Conservation (phyloP, 92 coral and sea anemone species). For the Zoanthus solanderi region DNA sequence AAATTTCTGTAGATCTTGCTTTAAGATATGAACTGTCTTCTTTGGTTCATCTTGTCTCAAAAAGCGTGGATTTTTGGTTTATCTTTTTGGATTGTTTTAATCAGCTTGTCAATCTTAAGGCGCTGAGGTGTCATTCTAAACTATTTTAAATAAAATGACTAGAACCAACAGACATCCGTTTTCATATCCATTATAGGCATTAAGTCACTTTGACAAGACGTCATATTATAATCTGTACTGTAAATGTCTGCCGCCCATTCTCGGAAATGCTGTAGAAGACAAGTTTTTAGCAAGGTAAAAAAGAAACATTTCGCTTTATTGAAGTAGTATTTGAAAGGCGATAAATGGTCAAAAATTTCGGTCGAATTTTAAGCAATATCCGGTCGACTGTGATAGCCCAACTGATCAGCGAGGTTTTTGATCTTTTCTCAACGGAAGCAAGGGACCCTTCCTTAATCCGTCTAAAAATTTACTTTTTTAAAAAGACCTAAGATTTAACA, state of each 20-base stretch:
- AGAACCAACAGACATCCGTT: constrained; percentile 42
- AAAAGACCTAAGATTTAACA: constrained; percentile 40
- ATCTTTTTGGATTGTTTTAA: constrained; percentile 59
- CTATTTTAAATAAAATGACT: constrained; percentile 13
- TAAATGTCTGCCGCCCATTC: constrained; percentile 38
- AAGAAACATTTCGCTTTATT: not conserved
- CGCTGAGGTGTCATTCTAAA: constrained; percentile 35
- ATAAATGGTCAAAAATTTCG: not conserved
- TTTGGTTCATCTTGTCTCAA: constrained; percentile 49
- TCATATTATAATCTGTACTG: constrained; percentile 43
- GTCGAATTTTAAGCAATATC: not conserved
- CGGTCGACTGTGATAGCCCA: not conserved
- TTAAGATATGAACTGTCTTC: constrained; percentile 30
- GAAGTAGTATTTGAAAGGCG: not conserved
- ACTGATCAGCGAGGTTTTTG: constrained; percentile 18
- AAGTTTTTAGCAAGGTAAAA: constrained; percentile 1
- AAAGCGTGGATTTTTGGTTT: constrained; percentile 64
- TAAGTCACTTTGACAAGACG: constrained; percentile 47
- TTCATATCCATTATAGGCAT: constrained; percentile 53
- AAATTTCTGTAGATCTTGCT: constrained; percentile 21
- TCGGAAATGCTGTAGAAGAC: constrained; percentile 24
- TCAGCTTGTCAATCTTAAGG: constrained; percentile 41
- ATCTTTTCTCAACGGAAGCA: constrained; percentile 41
- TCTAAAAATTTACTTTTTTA: constrained; percentile 26
- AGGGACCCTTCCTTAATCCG: constrained; percentile 28